phyloP scores from a whole-genome alignment of 2,113 vertebrate genomes.

The Hipposideros armiger region DNA sequence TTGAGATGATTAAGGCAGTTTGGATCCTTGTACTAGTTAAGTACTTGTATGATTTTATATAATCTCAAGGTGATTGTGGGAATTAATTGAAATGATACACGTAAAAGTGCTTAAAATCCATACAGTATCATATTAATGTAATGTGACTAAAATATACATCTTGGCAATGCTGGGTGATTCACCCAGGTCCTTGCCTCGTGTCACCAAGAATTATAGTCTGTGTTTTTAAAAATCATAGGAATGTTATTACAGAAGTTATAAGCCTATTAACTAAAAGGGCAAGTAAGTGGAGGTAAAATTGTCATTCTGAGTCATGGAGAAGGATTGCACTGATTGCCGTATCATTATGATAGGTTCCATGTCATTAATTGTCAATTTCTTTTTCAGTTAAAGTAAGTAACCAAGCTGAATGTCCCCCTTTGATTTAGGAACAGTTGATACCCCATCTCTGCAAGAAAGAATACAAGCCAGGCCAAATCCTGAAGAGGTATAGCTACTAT shows the following conservation, averaged over 20 bases:
- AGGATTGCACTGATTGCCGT: neutral
- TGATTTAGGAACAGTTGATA: slow-evolving; percentile 94
- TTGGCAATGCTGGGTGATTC: neutral
- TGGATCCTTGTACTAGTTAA: neutral
- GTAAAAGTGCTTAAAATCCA: neutral
- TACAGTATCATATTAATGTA: neutral
- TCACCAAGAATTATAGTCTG: neutral
- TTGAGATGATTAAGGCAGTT: neutral
- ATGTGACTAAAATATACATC: neutral
- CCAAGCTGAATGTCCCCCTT: slow-evolving; percentile 52
- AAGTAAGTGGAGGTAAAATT: neutral
- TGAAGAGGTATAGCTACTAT: slow-evolving; percentile 89
- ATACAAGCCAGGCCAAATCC: slow-evolving; percentile 94
- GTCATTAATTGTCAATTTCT: neutral
- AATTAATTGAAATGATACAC: neutral
- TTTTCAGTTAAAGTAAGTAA: slow-evolving; percentile 51
- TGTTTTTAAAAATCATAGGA: slow-evolving; percentile 13
- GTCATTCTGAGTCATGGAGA: neutral
- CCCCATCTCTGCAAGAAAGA: slow-evolving; percentile 93
- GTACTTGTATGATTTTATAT: neutral
- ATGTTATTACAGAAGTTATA: neutral
- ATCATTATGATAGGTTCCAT: neutral
- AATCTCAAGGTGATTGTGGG: neutral
- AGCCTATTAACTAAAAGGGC: neutral
- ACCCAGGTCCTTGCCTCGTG: neutral